Evolutionary conservation across 2,888 invertebrate genomes (phyloP).

Genomic region (Anarsia innoxiella): DNA sequence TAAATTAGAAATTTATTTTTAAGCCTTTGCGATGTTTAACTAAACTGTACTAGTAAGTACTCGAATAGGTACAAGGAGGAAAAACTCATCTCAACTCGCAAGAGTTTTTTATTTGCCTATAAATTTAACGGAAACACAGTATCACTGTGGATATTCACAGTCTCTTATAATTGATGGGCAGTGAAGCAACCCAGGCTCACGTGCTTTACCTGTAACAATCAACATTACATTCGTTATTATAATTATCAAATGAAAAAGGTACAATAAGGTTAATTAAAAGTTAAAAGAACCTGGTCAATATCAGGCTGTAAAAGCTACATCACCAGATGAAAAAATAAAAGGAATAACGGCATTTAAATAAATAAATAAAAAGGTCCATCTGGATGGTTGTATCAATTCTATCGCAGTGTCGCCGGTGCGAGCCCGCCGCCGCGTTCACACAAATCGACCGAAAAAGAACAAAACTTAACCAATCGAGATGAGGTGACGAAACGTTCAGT

Average conservation of each 20-base stretch:
- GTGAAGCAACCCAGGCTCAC: conserved; percentile 57
- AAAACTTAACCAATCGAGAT: conserved; percentile 70
- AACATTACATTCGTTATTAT: not conserved
- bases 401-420: conserved; percentile 45
- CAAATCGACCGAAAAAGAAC: conserved; percentile 63
- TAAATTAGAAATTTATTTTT: no score
- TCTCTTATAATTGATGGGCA: conserved; percentile 36
- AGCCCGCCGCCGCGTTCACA: conserved; percentile 69
- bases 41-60: no score
- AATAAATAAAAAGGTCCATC: conserved; percentile 58
- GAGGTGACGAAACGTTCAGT: conserved; percentile 76
- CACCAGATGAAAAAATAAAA: no score
- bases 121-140: conserved; percentile 52
- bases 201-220: conserved; percentile 66
- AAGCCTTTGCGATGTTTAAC: no score
- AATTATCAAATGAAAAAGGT: not conserved
- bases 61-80: not conserved
- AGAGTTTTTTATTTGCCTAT: no score
- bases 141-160: conserved; percentile 49
- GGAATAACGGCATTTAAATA: conserved; percentile 67
- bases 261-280: no score
- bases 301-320: no score
- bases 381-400: conserved; percentile 61
- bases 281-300: no score
- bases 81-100: no score